Percentiles rank a stretch among this genome's conserved stretches.
phyloP scores from a whole-genome alignment of 2,888 invertebrate species.

The Coleophora deauratella region DNA sequence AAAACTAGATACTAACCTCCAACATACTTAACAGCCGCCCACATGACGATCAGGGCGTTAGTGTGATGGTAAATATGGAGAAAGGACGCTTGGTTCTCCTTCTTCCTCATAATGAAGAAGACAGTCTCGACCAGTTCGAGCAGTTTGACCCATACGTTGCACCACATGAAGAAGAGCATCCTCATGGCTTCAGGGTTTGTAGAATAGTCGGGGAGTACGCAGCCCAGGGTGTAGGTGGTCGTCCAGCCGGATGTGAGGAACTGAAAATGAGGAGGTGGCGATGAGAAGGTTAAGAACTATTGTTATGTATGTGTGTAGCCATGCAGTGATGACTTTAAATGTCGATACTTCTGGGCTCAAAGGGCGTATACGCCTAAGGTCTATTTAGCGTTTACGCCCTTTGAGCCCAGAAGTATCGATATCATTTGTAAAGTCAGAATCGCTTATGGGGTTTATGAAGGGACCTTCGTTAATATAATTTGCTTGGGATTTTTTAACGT shows the following conservation, averaged over 20 bases:
- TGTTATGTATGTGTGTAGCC: too few relatives aligned
- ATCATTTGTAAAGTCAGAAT: too few relatives aligned
- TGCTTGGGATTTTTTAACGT: too few relatives aligned
- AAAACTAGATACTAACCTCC: constrained; percentile 70
- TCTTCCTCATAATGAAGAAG: constrained; percentile 82
- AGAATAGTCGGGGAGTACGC: constrained; percentile 82
- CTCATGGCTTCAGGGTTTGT: constrained; percentile 76
- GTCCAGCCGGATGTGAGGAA: constrained; percentile 78
- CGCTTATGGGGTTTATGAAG: too few relatives aligned
- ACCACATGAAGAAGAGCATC: constrained; percentile 74
- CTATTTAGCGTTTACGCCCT: too few relatives aligned
- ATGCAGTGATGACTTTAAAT: too few relatives aligned
- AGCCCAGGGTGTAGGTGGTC: constrained; percentile 75
- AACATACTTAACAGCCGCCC: constrained; percentile 76
- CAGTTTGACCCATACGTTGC: constrained; percentile 77
- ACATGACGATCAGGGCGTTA: constrained; percentile 73
- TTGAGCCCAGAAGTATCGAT: too few relatives aligned
- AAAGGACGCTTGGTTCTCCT: constrained; percentile 79
- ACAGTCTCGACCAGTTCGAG: constrained; percentile 80
- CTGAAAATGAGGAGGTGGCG: constrained; percentile 57
- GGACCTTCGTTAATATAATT: too few relatives aligned
- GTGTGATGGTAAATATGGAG: constrained; percentile 84
- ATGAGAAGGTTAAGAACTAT: too few relatives aligned
- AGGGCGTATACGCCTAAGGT: too few relatives aligned
- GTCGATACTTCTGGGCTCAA: too few relatives aligned